A percentile compares a stretch with the other conserved stretches of the same genome.
Conservation (phyloP, 1,140 invertebrate species). For the Diplogasteroides magnus region DNA sequence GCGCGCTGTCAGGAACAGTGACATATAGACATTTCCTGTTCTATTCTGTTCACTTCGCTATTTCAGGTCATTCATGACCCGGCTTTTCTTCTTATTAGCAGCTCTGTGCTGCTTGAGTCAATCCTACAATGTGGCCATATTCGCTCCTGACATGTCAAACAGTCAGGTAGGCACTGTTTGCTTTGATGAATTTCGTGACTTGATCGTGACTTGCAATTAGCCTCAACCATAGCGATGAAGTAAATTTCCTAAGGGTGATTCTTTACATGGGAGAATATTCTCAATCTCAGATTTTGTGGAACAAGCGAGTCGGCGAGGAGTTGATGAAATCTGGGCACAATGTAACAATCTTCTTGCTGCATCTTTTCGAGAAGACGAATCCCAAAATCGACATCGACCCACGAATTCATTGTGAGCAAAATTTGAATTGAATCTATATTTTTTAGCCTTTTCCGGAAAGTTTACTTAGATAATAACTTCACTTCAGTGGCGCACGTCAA, state of each 20-base stretch:
- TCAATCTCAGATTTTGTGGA: conserved; percentile 2
- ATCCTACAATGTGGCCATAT: conserved; percentile 10
- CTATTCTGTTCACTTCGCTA: too few species aligned
- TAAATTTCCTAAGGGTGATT: too few species aligned
- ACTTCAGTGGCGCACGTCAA: not conserved
- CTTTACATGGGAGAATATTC: not conserved
- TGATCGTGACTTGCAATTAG: not conserved
- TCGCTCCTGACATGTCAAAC: conserved; percentile 3
- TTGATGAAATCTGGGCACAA: conserved; percentile 12
- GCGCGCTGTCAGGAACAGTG: too few species aligned
- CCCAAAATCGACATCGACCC: conserved; percentile 4
- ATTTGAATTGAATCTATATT: not conserved
- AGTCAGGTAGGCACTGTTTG: conserved; percentile 2
- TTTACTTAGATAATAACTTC: not conserved
- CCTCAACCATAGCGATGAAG: too few species aligned
- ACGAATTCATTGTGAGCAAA: not conserved
- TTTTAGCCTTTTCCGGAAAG: not conserved
- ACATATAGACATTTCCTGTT: too few species aligned
- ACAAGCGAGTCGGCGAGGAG: conserved; percentile 14
- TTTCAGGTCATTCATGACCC: too few species aligned
- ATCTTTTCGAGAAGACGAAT: not conserved
- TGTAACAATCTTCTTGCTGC: conserved; percentile 8
- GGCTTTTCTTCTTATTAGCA: too few species aligned
- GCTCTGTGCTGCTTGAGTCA: too few species aligned
- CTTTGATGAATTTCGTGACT: not conserved